Base-by-base conservation (phyloP, 2,797 vertebrate genomes). In the Melanotaenia boesemani region DNA sequence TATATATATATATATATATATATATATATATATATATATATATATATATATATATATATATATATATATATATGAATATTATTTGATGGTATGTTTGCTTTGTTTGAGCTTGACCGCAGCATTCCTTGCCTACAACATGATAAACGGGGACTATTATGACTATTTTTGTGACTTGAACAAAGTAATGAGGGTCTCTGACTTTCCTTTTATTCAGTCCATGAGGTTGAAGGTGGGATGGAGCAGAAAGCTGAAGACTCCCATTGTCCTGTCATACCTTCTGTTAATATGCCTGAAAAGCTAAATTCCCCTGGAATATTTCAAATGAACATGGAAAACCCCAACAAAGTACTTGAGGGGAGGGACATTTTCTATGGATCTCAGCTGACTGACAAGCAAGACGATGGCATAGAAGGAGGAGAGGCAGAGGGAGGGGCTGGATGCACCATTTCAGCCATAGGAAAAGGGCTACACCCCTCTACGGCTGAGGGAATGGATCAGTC, bases 231-330 rank as follows among this genome's bases (percentile, higher is more conserved):
- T 82, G 81, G 75, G 70, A 87, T 84, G 72, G 90, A 90, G 76
- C 87, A 81, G 71, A 88, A 63, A 71, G 70, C 62, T 0, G 41
- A 72, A 63, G 86, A 90, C 76, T 68, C 80, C 54, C 76, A 65
- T 75, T 90, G 84, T 83, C 83, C 92, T 87, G 89, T 88, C 88
- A 80, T 24, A 59, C 76, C 77, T 39, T 84, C 86, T 89, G 84
- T 93, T 87, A 75, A 84, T 24, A 86, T 88, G 48, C 83, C 85
- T 11, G 89, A 92, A 86, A 70, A 79, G 81, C 82, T 90, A 22
- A 56, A 37, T 78, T 85, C 82, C 68, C 50, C 77, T 69, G 88
- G 81, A 67, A 72, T 77, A 37, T 52, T 69, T n/a, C 67, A 75
- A 30, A 90, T 87, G 86, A 76, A 89, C 67, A 4, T 80, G 74